Evolutionary conservation across 2,888 invertebrate genomes (phyloP), one percentile per base, ranked within the genome.

Genomic region (Itoplectis maculator): DNA sequence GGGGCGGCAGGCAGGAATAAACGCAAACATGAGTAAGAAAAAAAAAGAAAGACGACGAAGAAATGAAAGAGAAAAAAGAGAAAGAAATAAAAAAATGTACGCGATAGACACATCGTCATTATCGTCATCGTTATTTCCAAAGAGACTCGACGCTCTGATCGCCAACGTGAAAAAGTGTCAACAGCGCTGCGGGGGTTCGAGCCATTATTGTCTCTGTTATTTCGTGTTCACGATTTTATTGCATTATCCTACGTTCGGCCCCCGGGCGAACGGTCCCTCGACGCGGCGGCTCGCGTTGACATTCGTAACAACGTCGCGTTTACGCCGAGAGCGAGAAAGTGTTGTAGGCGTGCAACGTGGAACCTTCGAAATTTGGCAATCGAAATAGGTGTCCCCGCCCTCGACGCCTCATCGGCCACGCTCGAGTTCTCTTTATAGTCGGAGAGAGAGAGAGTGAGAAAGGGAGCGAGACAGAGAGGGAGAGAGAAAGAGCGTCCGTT

Each of bases 81-180:
- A 40, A 54, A 70, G 20, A 15, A 47, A 51, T 4, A 49, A 51
- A 63, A 23, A 35, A 72, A 56, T 45, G 29, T 29, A 29, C 23
- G 37, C 37, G 37, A 70, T 11, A 15, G 15, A 40, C 29, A 37
- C 7, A 70, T 42, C 37, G 51, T 66, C 66, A 54, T 75, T 59
- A 73, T 84, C 84, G 88, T 88, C 87, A 89, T 88, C 86, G 87
- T 88, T 87, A 88, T 88, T 88, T 88, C 85, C 80, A 86, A 87
- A 86, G 83, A 47, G 61, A 20, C 45, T 54, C 51, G 20, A 15
- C 2, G 45, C 15, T 49, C 69, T 40, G 18, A 59, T 63, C 75
- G 79, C 54, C 75, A 70, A 79, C 82, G 47, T 47, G 70, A 68
- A 37, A 40, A 54, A 81, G 66, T 70, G 75, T 79, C 82, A 68